Base-by-base conservation (phyloP, 2,888 invertebrate genomes). In the Pseudoips prasinana region DNA sequence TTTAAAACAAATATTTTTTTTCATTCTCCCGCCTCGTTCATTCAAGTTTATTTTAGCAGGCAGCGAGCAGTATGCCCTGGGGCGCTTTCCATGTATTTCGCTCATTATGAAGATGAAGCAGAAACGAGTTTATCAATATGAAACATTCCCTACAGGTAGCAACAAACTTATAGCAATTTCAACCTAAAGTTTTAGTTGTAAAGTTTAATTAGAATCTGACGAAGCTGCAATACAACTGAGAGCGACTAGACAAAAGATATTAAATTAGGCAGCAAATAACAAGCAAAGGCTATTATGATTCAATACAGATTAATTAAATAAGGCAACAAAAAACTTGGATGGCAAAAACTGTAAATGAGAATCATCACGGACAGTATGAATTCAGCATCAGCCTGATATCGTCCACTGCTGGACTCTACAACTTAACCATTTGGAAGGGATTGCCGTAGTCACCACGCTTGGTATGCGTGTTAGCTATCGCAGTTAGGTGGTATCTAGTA, bases 141-240 rank as follows among this genome's bases (percentile, higher is more conserved):
- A 28, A 37, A 47, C 42, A 42, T 32, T 29, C 39, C 20, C 25
- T 28, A 39, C 36, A 43, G 33, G 38, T 39, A 42, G 28, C 31
- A 29, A 20, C 25, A 9, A 42, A 58, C 25, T 54, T 54, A n/a
- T n/a, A n/a, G n/a, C n/a, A 14, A 14, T 5, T 14, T 14, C 14
- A 14, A n/a, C n/a, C n/a, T 11, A 8, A 8, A 39, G 32, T 35
- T 34, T 17, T 7, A 33, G 40, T 33, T 40, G 18, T 33, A 27
- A 53, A 50, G 23, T 47, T 55, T 47, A 55, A 56, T 46, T 58
- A 58, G 47, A 47, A 45, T 41, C 35, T 40, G 45, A 41, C 41
- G 29, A 29, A 34, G 40, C 26, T 45, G 5, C 38, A 41, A 37
- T 44, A 34, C 20, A 42, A 39, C 35, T 22, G 24, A 10, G 29